Evolutionary conservation across 2,797 vertebrate species (phyloP), one percentile per base, ranked within the genome.

Genomic region (Champsocephalus gunnari): DNA sequence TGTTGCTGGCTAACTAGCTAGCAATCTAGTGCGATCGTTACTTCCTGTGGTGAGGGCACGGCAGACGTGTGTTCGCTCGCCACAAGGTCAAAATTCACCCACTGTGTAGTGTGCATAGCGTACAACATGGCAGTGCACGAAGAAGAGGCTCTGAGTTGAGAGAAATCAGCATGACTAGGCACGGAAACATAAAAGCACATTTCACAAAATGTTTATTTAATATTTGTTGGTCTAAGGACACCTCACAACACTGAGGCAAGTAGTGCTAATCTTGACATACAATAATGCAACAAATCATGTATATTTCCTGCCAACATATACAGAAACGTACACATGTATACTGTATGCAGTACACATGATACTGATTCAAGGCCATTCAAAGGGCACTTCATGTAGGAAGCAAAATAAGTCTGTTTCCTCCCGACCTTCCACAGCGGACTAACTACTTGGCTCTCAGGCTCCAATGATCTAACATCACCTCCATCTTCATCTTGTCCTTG

Each of bases 401-500:
- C 34, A 41, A 11, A 34, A 47, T 24, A 6, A 2, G 14, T 62
- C 32, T 64, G 3, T 28, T 38, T 55, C 49, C 58, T 51, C 62
- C 43, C 64, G 11, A n/a, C 10, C 53, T 14, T 16, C 24, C 24
- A 44, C 12, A n/a, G 47, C 28, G n/a, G 43, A 66, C 43, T 66
- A 56, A 73, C 56, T 43, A 38, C 72, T 54, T 73, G 54, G 66
- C 66, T 73, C 57, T 73, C 68, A 63, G 72, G 80, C 79, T 81
- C 71, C 71, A 60, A 54, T 77, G 85, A 85, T 79, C 81, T 48
- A 71, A 75, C 70, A 1, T 8, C n/a, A 12, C 24, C 71, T 85
- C 77, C 70, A 57, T 86, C 88, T 77, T 80, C 80, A 80, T 87
- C 87, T 65, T 60, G 57, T 91, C 82, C 75, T 72, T 51, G 80